Base-by-base conservation (phyloP, 2,797 vertebrate species). In the Lutjanus argentimaculatus region DNA sequence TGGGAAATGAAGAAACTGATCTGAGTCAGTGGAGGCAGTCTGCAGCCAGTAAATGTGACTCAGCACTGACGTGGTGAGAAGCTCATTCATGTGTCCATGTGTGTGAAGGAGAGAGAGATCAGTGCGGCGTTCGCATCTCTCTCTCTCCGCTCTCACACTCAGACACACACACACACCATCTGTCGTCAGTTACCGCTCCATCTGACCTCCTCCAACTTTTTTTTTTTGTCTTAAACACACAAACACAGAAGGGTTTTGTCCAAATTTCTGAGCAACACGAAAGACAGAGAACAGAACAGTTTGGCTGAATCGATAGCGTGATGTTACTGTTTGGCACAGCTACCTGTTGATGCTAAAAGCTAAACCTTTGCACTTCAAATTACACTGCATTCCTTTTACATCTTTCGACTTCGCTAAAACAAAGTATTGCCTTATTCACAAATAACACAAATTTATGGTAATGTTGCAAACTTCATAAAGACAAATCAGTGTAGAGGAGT, bases 1-100 rank as follows among this genome's bases (percentile, higher is more conserved):
- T 36, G 80, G 66, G 49, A 80, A 82, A 70, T 55, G 6, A 76
- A 55, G 77, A 71, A 75, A 59, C 21, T 45, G 72, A 82, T 51
- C 19, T 81, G 77, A 89, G 64, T 83, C 75, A 81, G 30, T 66
- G 13, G 4, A 49, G 49, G 58, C 36, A 25, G 56, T 62, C 11
- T 67, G 82, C 67, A 80, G 87, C 82, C 86, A 79, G 89, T 77
- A 90, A 92, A 75, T 58, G 56, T 92, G 91, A 92, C 76, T 93
- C 91, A 91, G 80, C 63, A 49, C 64, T 77, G 76, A 82, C 78
- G 46, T 52, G 77, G 64, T 64, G 77, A 86, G 70, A 75, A 72
- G 70, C 59, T 83, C 84, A 85, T 85, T 84, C 80, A 86, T 76
- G 68, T n/a, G 48, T 21, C 62, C 40, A n/a, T 65, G 12, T 62